Evolutionary conservation across 1,140 invertebrate species (phyloP).

Genomic region (Lepidurus arcticus): DNA sequence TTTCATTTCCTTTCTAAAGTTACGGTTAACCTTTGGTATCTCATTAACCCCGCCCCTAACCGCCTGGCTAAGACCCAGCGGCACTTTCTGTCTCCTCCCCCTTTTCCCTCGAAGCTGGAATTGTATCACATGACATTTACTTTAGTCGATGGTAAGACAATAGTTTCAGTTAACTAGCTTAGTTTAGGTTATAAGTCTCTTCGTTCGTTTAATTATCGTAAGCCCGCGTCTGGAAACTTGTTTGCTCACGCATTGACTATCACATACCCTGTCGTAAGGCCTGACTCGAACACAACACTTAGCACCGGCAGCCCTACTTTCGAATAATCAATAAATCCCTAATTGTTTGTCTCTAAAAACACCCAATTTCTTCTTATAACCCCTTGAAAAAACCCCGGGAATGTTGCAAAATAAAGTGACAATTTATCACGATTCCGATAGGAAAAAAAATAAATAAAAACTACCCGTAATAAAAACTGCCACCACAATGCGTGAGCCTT

Average conservation of each 20-base stretch:
- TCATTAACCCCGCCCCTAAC: neutral
- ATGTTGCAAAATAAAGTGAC: neutral
- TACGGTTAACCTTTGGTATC: neutral
- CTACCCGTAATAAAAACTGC: neutral
- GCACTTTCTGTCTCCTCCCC: neutral
- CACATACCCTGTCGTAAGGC: conserved; percentile 18
- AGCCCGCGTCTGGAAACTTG: neutral
- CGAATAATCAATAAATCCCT: neutral
- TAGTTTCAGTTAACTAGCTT: conserved; percentile 7
- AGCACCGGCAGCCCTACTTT: conserved; percentile 5
- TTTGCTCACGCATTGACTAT: conserved; percentile 18
- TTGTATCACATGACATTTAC: conserved; percentile 2
- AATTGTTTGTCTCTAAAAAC: neutral
- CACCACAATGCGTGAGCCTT: conserved; percentile 20
- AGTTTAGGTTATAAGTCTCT: neutral
- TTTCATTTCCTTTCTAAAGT: neutral
- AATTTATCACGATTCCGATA: neutral
- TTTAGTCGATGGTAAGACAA: conserved; percentile 22
- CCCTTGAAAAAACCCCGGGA: neutral
- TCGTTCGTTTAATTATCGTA: neutral
- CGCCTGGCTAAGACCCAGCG: neutral
- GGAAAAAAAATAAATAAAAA: neutral
- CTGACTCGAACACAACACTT: conserved; percentile 13
- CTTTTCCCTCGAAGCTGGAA: neutral
- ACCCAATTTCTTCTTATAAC: neutral